phyloP scores from a whole-genome alignment of 1,140 invertebrate genomes.

The Caenorhabditis remanei region DNA sequence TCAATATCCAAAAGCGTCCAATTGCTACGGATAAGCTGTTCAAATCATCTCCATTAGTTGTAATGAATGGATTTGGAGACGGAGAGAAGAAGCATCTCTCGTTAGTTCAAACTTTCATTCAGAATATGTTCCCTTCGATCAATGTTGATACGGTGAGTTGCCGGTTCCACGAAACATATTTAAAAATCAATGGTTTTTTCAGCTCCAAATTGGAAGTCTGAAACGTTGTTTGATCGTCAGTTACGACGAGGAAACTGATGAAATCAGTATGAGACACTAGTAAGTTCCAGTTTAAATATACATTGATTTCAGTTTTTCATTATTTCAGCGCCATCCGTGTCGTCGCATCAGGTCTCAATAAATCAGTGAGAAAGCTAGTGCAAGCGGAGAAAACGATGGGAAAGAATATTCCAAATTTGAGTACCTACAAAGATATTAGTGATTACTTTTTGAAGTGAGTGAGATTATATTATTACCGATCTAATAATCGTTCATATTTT shows the following conservation, averaged over 20 bases:
- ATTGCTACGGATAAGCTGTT: constrained; percentile 85
- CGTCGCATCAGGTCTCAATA: constrained; percentile 89
- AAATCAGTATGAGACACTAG: constrained; percentile 94
- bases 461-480: constrained; percentile 73
- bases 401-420: constrained; percentile 86
- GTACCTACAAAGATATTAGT: constrained; percentile 88
- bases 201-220: constrained; percentile 91
- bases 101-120: constrained; percentile 92
- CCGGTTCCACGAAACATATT: constrained; percentile 71
- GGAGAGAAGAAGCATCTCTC: constrained; percentile 87
- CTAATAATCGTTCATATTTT: constrained; percentile 27
- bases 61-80: constrained; percentile 91
- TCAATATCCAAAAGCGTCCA: constrained; percentile 87
- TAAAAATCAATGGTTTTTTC: constrained; percentile 70
- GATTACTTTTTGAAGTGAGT: constrained; percentile 90
- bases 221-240: constrained; percentile 90
- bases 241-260: constrained; percentile 88
- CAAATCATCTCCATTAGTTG: constrained; percentile 87
- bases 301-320: too few species aligned
- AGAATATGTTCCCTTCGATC: constrained; percentile 98
- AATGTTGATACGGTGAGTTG: constrained; percentile 86
- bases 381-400: constrained; percentile 82
- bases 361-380: constrained; percentile 92
- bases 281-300: constrained; percentile 76
- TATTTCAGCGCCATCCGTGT: constrained; percentile 61